These are phyloP conservation scores for Listrodromus nycthemerus DNA, from an alignment of 2,888 invertebrate species.

Conservation along the genomic window DNA sequence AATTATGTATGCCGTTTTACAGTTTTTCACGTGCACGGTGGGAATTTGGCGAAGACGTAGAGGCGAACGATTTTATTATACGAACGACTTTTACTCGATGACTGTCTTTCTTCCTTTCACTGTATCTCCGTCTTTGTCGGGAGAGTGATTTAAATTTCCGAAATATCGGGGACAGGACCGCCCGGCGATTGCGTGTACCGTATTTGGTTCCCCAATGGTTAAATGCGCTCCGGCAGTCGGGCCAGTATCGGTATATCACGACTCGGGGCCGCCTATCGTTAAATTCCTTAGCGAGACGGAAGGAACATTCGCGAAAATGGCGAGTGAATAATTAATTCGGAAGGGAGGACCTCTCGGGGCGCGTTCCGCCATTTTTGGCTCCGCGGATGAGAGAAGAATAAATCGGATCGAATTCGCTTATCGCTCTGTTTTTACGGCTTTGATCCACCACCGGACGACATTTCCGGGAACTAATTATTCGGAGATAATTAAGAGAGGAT, in stretches of 20 bases:
- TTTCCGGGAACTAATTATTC: conserved; percentile 49
- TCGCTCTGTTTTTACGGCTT: background rate
- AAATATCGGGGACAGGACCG: conserved; percentile 63
- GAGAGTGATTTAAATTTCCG: conserved; percentile 64
- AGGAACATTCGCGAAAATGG: conserved; percentile 24
- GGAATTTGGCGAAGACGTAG: conserved; percentile 30
- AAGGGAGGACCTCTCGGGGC: conserved; percentile 25
- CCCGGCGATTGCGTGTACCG: conserved; percentile 58
- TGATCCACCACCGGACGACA: conserved; percentile 21
- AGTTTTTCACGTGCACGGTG: conserved; percentile 55
- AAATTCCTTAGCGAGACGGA: conserved; percentile 45
- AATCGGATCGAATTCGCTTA: conserved; percentile 17
- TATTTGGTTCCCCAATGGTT: conserved; percentile 48
- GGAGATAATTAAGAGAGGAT: conserved; percentile 48
- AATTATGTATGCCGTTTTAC: conserved; percentile 61
- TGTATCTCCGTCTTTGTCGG: background rate
- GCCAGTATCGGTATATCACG: conserved; percentile 38
- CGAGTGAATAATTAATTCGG: conserved; percentile 33
- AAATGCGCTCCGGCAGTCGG: background rate
- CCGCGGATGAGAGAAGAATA: conserved; percentile 2
- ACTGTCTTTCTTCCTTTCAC: background rate
- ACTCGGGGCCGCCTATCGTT: conserved; percentile 36
- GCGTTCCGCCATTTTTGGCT: conserved; percentile 42
- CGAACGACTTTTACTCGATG: conserved; percentile 45
- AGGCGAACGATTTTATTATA: conserved; percentile 64